Evolutionary conservation across 2,797 vertebrate species (phyloP).

Genomic region (Pseudochaenichthys georgianus): DNA sequence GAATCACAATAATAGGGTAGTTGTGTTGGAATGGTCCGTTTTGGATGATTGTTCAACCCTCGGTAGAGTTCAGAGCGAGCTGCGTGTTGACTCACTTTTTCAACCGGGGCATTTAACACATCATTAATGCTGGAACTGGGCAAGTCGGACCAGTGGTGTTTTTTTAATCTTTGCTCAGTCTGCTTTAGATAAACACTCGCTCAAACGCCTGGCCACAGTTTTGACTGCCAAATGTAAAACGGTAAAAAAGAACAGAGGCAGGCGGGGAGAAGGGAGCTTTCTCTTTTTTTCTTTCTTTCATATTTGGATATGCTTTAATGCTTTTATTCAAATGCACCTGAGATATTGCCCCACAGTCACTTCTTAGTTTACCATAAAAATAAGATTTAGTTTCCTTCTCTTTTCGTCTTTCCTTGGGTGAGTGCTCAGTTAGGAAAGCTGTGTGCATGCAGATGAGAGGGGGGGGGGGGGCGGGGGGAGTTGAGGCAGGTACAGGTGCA

Average conservation of each 20-base stretch:
- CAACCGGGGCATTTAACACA: slow-evolving; percentile 75
- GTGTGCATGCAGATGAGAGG: slow-evolving; percentile 64
- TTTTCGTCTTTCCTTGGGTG: slow-evolving; percentile 44
- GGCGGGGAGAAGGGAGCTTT: slow-evolving; percentile 19
- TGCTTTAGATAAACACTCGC: slow-evolving; percentile 79
- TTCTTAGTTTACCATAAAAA: slow-evolving; percentile 82
- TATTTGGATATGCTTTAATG: slow-evolving; percentile 85
- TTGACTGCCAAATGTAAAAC: slow-evolving; percentile 91
- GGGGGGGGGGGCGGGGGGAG: slow-evolving; percentile 37
- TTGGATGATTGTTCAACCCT: slow-evolving; percentile 69
- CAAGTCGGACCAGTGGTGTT: slow-evolving; percentile 48
- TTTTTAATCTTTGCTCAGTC: slow-evolving; percentile 55
- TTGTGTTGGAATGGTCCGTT: slow-evolving; percentile 73
- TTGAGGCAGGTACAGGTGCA: slow-evolving; percentile 56
- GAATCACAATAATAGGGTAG: slow-evolving; percentile 78
- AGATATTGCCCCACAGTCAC: slow-evolving; percentile 79
- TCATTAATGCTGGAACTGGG: slow-evolving; percentile 75
- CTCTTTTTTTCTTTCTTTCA: slow-evolving; percentile 54
- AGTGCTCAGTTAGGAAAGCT: slow-evolving; percentile 65
- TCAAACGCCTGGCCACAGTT: slow-evolving; percentile 84
- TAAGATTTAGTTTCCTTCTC: slow-evolving; percentile 72
- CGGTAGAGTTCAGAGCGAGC: slow-evolving; percentile 65
- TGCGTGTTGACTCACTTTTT: slow-evolving; percentile 72
- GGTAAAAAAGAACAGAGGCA: slow-evolving; percentile 74
- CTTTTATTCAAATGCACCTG: slow-evolving; percentile 86